These are phyloP conservation scores for Spodoptera litura DNA, from an alignment of 1,140 invertebrate species.

Conservation along the genomic window DNA sequence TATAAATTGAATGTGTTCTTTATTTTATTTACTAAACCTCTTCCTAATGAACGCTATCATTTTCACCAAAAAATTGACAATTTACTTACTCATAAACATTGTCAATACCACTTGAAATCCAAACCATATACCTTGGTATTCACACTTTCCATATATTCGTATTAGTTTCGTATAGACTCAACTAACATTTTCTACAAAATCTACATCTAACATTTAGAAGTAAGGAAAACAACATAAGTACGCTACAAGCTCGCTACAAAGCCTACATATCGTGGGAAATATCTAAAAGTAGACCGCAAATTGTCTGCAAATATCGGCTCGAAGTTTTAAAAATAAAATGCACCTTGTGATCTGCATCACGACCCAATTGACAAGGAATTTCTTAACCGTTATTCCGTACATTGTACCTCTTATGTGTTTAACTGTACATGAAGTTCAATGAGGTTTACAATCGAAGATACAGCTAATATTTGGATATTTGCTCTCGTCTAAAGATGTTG, in stretches of 20 bases:
- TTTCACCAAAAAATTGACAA: no score
- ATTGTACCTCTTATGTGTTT: slow-evolving; percentile 37
- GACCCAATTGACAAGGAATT: slow-evolving; percentile 42
- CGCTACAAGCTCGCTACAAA: slow-evolving; percentile 1
- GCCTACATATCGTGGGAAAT: slow-evolving; percentile 6
- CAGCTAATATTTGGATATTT: slow-evolving; percentile 29
- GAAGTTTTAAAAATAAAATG: slow-evolving; percentile 30
- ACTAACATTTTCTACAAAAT: background rate
- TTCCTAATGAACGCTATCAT: no score
- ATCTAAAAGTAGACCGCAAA: slow-evolving; percentile 6
- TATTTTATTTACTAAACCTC: no score
- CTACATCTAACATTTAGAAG: background rate
- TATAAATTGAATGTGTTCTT: background rate
- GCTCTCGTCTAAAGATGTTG: slow-evolving; percentile 26
- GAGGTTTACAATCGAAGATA: slow-evolving; percentile 5
- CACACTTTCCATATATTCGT: no score
- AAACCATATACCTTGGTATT: no score
- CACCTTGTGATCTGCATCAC: slow-evolving; percentile 33
- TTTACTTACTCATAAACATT: no score
- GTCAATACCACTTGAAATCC: no score
- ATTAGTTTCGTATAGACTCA: no score
- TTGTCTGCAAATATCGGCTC: background rate
- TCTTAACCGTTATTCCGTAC: slow-evolving; percentile 33
- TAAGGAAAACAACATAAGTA: background rate
- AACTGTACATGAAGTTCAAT: slow-evolving; percentile 35